phyloP scores from a whole-genome alignment of 2,888 invertebrate species.

The Nephrotoma flavescens region DNA sequence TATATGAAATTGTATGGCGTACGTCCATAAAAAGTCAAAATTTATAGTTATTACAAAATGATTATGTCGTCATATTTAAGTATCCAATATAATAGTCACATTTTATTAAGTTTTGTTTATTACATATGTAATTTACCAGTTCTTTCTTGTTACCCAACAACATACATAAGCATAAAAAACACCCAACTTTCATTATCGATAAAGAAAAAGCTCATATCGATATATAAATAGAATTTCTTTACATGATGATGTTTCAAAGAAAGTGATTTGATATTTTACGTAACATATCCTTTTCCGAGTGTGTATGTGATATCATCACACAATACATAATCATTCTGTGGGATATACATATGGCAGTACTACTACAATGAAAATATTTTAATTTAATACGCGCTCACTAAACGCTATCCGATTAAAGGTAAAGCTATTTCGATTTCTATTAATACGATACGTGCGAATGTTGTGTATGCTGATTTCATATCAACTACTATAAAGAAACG shows the following conservation, averaged over 20 bases:
- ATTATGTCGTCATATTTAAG: not conserved
- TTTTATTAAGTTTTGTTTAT: not conserved
- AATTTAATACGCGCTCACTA: not conserved
- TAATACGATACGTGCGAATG: not conserved
- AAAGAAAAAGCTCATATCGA: not conserved
- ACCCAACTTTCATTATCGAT: not conserved
- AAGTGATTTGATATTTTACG: not conserved
- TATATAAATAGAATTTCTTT: not conserved
- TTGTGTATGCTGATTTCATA: not conserved
- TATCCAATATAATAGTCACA: not conserved
- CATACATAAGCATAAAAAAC: not conserved
- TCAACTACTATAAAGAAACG: not conserved
- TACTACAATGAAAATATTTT: not conserved
- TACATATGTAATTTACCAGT: not conserved
- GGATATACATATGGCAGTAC: not conserved
- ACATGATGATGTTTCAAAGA: not conserved
- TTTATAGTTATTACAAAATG: not conserved
- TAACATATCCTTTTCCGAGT: not conserved
- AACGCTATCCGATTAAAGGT: not conserved
- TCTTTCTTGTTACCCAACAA: not conserved
- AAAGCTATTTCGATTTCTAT: not conserved
- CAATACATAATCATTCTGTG: not conserved
- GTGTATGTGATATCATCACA: not conserved
- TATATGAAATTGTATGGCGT: not conserved
- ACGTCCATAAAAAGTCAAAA: not conserved